Evolutionary conservation across 2,888 invertebrate genomes (phyloP).

Genomic region (Ligdia adustata): DNA sequence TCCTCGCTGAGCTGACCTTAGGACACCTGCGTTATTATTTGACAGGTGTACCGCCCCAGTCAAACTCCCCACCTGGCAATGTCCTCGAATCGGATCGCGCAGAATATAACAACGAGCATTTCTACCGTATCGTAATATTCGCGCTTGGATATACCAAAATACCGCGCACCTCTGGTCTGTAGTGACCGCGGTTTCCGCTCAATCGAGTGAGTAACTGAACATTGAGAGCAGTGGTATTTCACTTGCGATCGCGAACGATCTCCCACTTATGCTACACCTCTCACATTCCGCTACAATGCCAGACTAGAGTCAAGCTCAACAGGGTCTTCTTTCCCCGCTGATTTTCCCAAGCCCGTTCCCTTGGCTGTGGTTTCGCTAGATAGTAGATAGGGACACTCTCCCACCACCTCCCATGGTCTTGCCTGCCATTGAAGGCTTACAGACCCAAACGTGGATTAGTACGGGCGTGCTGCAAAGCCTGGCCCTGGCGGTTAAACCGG

Average conservation of each 20-base stretch:
- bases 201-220: slow-evolving; percentile 57
- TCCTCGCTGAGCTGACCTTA: slow-evolving; percentile 86
- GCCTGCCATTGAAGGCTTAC: too few relatives aligned
- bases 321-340: slow-evolving; percentile 90
- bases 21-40: slow-evolving; percentile 87
- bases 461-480: too few relatives aligned
- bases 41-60: slow-evolving; percentile 87
- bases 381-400: slow-evolving; percentile 77
- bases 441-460: too few relatives aligned
- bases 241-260: slow-evolving; percentile 59
- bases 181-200: slow-evolving; percentile 38
- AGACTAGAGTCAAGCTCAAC: slow-evolving; percentile 87
- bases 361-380: slow-evolving; percentile 56
- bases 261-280: slow-evolving; percentile 85
- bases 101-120: slow-evolving; percentile 49
- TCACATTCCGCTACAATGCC: slow-evolving; percentile 85
- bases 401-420: too few relatives aligned
- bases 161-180: slow-evolving; percentile 38
- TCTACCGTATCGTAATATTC: slow-evolving; percentile 79
- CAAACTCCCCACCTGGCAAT: slow-evolving; percentile 86
- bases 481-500: too few relatives aligned
- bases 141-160: slow-evolving; percentile 71
- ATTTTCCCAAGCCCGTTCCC: slow-evolving; percentile 87
- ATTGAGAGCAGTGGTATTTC: slow-evolving; percentile 60
- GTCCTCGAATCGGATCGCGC: slow-evolving; percentile 83